A percentile compares a stretch with the other conserved stretches of the same genome.
Conservation (phyloP, 2,113 vertebrate species). For the Dissostichus mawsoni region DNA sequence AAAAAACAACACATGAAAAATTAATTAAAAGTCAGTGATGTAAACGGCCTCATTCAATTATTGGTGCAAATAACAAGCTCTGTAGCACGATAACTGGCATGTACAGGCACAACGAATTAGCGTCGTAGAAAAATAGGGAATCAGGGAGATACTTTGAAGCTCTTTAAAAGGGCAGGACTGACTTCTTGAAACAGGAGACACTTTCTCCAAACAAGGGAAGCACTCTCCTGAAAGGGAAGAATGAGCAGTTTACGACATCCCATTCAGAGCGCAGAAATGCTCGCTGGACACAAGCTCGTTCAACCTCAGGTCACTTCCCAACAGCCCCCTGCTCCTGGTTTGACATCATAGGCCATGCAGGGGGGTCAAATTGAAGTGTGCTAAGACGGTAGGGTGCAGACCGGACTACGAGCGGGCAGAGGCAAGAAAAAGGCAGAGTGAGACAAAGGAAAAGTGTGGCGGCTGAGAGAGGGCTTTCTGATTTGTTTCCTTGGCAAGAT, state of each 20-base stretch:
- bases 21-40: conserved; percentile 80
- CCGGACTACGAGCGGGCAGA: conserved; percentile 42
- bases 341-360: conserved; percentile 66
- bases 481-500: conserved; percentile 91
- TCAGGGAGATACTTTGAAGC: conserved; percentile 60
- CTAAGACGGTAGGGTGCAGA: conserved; percentile 39
- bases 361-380: conserved; percentile 57
- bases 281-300: conserved; percentile 62
- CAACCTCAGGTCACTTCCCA: conserved; percentile 60
- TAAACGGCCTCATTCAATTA: conserved; percentile 77
- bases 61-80: conserved; percentile 67
- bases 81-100: conserved; percentile 58
- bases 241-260: conserved; percentile 58
- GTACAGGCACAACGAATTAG: conserved; percentile 54
- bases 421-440: conserved; percentile 52
- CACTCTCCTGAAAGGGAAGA: conserved; percentile 58
- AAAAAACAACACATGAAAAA: conserved; percentile 63
- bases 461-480: conserved; percentile 84
- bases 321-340: conserved; percentile 50
- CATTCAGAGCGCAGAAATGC: conserved; percentile 46
- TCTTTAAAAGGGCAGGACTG: conserved; percentile 67
- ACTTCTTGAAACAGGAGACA: conserved; percentile 69
- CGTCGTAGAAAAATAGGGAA: conserved; percentile 51
- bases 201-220: conserved; percentile 73
- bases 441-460: conserved; percentile 82